Percentiles rank a stretch among this genome's conserved stretches.
Conservation (phyloP, 2,113 vertebrate genomes). For the Pachyramphus minor region DNA sequence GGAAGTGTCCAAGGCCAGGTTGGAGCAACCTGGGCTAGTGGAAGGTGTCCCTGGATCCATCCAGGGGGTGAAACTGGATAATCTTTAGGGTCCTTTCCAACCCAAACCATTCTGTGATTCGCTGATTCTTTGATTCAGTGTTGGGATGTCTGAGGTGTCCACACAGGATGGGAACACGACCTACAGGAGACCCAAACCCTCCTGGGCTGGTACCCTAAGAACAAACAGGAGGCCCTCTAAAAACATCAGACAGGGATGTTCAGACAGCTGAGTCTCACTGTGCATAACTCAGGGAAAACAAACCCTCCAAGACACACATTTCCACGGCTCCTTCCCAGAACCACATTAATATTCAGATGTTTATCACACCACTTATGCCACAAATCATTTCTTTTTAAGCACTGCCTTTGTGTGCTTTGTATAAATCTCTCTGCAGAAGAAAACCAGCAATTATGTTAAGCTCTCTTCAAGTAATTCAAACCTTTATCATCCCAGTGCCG, state of each 20-base stretch:
- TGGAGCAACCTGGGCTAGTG: accelerated
- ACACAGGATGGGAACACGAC: not conserved
- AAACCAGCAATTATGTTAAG: constrained; percentile 21
- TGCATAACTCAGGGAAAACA: not conserved
- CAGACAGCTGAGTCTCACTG: not conserved
- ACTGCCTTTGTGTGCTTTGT: not conserved
- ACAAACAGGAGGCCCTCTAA: not conserved
- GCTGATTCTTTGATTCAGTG: not conserved
- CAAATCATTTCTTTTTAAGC: not conserved
- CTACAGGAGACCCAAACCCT: not conserved
- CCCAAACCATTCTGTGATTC: not conserved
- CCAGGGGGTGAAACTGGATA: accelerated
- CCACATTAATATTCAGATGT: constrained; percentile 25
- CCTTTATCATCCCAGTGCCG: not conserved
- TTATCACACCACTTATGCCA: not conserved
- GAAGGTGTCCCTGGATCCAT: not conserved
- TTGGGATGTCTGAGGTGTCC: not conserved
- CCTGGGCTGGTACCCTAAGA: not conserved
- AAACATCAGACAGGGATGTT: not conserved
- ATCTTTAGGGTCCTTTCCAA: not conserved
- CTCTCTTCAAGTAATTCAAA: constrained; percentile 7
- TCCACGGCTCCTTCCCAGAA: not conserved
- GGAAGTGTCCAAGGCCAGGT: not conserved
- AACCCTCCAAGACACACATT: not conserved
- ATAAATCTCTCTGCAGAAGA: not conserved